phyloP scores from a whole-genome alignment of 2,888 invertebrate genomes.

The Aspidapion aeneum region DNA sequence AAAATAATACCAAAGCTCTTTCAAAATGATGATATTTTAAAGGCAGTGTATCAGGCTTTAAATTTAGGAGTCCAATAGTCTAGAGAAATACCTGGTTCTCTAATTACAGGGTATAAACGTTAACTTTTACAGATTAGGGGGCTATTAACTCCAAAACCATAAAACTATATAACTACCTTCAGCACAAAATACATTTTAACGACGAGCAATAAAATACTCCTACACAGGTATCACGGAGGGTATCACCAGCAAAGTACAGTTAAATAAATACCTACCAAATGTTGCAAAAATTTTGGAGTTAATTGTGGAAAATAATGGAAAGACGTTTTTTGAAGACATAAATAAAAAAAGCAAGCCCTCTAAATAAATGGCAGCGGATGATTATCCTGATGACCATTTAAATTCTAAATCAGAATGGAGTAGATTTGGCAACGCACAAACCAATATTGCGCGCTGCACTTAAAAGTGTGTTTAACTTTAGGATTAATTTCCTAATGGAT shows the following conservation, averaged over 20 bases:
- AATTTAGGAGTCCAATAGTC: background rate
- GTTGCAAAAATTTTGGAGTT: too few species aligned
- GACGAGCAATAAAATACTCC: background rate
- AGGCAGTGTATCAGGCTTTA: background rate
- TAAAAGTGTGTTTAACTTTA: slow-evolving; percentile 22
- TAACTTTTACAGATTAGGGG: background rate
- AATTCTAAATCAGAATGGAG: too few species aligned
- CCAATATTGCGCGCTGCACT: too few species aligned
- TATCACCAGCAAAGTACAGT: background rate
- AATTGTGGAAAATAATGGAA: too few species aligned
- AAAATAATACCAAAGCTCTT: too few species aligned
- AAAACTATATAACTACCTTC: background rate
- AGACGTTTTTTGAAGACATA: too few species aligned
- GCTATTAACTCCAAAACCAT: background rate
- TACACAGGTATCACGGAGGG: background rate
- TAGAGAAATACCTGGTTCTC: background rate
- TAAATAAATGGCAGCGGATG: too few species aligned
- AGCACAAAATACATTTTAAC: background rate
- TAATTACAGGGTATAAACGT: background rate
- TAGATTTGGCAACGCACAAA: background rate
- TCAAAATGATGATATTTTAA: background rate
- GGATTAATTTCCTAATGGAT: slow-evolving; percentile 25
- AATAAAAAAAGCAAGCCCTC: too few species aligned
- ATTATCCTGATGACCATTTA: too few species aligned
- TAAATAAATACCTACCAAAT: background rate